Base-by-base conservation (phyloP, 2,113 vertebrate species). In the Acanthochromis polyacanthus region DNA sequence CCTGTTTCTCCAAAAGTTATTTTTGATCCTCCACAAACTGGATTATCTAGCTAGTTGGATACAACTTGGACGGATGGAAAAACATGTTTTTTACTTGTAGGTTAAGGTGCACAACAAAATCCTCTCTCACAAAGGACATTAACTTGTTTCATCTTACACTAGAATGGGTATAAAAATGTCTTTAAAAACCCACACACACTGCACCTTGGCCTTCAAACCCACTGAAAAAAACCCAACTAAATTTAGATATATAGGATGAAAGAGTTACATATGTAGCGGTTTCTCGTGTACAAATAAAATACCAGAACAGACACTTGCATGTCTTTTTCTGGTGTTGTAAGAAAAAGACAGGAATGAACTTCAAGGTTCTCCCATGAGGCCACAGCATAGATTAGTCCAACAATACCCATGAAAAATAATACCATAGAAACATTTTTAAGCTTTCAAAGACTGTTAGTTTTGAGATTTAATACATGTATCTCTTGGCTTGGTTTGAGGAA, bases 11-110 rank as follows among this genome's bases (percentile, higher is more conserved):
- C 14, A 50, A 70, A 45, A 46, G n/a, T 59, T 59, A 14, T 38
- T 56, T 67, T 52, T 60, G 30, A 78, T 71, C 45, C 12, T 38
- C 30, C 46, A 45, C 23, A 82, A 82, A 53, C 28, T 15, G 32
- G 68, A 61, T 58, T 10, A 63, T 38, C 20, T 36, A 20, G 4
- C 4, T 45, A 19, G 46, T 46, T 25, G 9, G 3, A 63, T 32
- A 20, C 23, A 52, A 61, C 4, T 9, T 22, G 14, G 46, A 64
- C 25, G 3, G 23, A 43, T 1, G 38, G 38, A 15, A 43, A 43
- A 43, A 43, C 40, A 28, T 30, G 55, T 17, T 1, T 71, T 22
- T 5, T 59, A 16, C 30, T 6, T 15, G 19, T 40, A 12, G 1
- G 25, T 60, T 43, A 32, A 66, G 40, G 19, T 57, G 3, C 23